Evolutionary conservation across 2,888 invertebrate species (phyloP).

Genomic region (Melinaea marsaeus): DNA sequence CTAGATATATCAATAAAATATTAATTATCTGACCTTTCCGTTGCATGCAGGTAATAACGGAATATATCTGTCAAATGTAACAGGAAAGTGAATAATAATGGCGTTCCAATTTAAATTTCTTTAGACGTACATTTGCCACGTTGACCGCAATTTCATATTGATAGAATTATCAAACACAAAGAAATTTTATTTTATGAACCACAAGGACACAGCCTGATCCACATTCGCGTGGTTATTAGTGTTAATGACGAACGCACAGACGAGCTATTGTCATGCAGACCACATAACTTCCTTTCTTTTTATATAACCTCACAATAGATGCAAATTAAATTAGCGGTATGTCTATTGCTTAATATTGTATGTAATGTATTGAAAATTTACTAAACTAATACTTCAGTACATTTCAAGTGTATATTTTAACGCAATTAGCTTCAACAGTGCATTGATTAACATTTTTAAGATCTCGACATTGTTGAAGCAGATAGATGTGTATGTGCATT

Average conservation of each 20-base stretch:
- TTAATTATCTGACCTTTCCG: conserved; percentile 27
- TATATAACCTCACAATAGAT: not conserved
- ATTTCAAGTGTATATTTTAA: too few relatives aligned
- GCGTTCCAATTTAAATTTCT: conserved; percentile 51
- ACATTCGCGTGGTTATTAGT: conserved; percentile 65
- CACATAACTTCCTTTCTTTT: conserved; percentile 49
- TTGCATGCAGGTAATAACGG: conserved; percentile 36
- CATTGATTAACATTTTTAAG: too few relatives aligned
- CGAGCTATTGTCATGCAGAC: conserved; percentile 52
- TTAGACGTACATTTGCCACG: conserved; percentile 55
- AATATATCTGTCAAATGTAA: conserved; percentile 48
- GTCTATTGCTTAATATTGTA: too few relatives aligned
- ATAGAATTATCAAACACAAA: conserved; percentile 67
- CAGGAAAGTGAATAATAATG: conserved; percentile 27
- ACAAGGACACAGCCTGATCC: conserved; percentile 54
- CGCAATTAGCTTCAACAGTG: too few relatives aligned
- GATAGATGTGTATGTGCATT: too few relatives aligned
- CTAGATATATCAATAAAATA: conserved; percentile 6
- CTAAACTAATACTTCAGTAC: too few relatives aligned
- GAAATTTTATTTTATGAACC: conserved; percentile 57
- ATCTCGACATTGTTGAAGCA: too few relatives aligned
- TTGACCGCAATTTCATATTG: conserved; percentile 67
- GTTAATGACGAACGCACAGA: conserved; percentile 57
- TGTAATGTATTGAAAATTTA: too few relatives aligned
- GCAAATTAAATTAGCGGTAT: not conserved